These are phyloP conservation scores for Terebella lapidaria DNA, from an alignment of 2,888 invertebrate species.

Conservation along the genomic window DNA sequence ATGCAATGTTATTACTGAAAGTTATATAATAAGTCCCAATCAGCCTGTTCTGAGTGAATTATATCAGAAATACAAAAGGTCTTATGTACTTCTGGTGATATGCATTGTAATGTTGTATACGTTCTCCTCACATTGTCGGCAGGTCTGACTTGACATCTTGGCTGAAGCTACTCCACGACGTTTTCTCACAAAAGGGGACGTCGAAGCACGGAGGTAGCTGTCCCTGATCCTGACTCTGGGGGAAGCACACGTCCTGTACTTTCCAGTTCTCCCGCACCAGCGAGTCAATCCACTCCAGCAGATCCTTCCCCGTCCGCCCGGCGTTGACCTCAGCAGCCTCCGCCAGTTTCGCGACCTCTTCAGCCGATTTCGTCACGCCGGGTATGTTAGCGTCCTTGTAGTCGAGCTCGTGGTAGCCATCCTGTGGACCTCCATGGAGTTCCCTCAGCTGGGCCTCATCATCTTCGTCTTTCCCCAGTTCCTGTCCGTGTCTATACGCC, in stretches of 20 bases:
- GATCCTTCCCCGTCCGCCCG: conserved; percentile 57
- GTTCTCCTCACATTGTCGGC: no score
- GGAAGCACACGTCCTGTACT: conserved; percentile 24
- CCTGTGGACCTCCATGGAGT: neutral
- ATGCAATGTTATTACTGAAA: no score
- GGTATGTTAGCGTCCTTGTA: neutral
- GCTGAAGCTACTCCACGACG: neutral
- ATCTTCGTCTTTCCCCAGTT: neutral
- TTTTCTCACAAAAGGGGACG: neutral
- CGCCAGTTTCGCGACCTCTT: neutral
- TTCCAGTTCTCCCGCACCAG: conserved; percentile 60
- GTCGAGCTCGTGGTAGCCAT: neutral
- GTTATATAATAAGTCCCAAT: no score
- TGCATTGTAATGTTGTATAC: no score
- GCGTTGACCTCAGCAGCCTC: no score
- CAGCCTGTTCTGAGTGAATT: no score
- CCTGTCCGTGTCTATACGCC: conserved; percentile 32
- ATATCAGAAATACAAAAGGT: no score
- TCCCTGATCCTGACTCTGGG: no score
- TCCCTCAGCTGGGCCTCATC: no score
- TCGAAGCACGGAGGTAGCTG: neutral
- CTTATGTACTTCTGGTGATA: no score
- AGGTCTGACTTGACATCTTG: neutral
- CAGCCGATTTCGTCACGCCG: neutral
- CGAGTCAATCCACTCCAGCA: conserved; percentile 75